Conservation (phyloP, 2,113 vertebrate genomes). For the Elaphurus davidianus region DNA sequence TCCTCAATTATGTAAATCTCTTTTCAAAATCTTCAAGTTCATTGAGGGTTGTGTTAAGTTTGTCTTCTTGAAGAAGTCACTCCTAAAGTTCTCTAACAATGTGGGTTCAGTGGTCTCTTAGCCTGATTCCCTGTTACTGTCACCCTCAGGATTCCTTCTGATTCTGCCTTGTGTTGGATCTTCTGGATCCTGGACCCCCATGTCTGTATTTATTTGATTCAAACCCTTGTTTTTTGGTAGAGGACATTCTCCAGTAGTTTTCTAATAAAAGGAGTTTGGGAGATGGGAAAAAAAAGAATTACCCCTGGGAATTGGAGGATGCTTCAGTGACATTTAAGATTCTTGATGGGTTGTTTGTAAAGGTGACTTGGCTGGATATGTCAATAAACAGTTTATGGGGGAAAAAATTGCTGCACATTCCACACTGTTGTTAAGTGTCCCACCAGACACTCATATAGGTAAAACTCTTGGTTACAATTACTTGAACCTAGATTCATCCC, state of each 20-base stretch:
- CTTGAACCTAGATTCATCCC: background rate
- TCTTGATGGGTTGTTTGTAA: background rate
- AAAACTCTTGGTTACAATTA: constrained; percentile 20
- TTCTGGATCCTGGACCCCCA: background rate
- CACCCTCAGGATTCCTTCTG: background rate
- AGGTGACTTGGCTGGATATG: background rate
- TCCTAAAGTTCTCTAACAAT: background rate
- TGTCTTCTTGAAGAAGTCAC: background rate
- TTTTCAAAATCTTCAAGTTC: background rate
- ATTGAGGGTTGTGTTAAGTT: background rate
- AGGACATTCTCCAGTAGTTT: background rate
- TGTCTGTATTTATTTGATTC: background rate
- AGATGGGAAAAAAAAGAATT: background rate
- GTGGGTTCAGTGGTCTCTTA: background rate
- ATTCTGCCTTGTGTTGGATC: background rate
- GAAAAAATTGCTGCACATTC: background rate
- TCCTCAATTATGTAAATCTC: background rate
- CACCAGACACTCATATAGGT: background rate
- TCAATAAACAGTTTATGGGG: background rate
- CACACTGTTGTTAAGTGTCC: background rate
- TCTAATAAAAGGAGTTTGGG: background rate
- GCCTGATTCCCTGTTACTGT: background rate
- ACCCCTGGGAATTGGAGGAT: background rate
- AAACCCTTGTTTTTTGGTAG: background rate
- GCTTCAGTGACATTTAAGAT: background rate